phyloP scores from a whole-genome alignment of 2,113 vertebrate species.

The Brachyistius frenatus region DNA sequence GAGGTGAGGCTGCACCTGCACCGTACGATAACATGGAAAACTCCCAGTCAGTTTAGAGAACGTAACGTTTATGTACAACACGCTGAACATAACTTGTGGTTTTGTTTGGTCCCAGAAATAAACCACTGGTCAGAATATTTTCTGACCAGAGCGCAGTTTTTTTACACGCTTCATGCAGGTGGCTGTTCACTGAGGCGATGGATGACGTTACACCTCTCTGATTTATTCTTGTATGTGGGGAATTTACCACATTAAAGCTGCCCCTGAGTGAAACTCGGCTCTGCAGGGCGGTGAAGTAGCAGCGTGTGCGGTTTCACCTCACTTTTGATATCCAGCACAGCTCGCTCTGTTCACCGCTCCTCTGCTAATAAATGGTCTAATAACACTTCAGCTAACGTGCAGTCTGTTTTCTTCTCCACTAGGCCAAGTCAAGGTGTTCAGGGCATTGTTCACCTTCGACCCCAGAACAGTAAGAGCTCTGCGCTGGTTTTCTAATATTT shows the following conservation, averaged over 20 bases:
- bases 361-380: not conserved
- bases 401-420: constrained; percentile 38
- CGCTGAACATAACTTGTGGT: not conserved
- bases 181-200: not conserved
- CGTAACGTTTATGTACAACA: not conserved
- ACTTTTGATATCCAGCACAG: not conserved
- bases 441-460: constrained; percentile 96
- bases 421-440: constrained; percentile 98
- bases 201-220: not conserved
- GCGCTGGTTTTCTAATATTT: not conserved
- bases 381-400: not conserved
- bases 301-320: not conserved
- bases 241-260: constrained; percentile 7
- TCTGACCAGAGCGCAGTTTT: no score
- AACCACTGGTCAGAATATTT: no score
- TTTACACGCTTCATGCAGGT: not conserved
- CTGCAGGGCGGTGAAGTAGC: not conserved
- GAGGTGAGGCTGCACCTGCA: no score
- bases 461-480: constrained; percentile 92
- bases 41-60: not conserved
- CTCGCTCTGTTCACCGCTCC: not conserved
- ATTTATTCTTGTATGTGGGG: constrained; percentile 9
- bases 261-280: not conserved
- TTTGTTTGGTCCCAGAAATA: not conserved
- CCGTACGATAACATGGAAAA: no score